Evolutionary conservation across 2,113 vertebrate genomes (phyloP).

Genomic region (Cyanoderma ruficeps): DNA sequence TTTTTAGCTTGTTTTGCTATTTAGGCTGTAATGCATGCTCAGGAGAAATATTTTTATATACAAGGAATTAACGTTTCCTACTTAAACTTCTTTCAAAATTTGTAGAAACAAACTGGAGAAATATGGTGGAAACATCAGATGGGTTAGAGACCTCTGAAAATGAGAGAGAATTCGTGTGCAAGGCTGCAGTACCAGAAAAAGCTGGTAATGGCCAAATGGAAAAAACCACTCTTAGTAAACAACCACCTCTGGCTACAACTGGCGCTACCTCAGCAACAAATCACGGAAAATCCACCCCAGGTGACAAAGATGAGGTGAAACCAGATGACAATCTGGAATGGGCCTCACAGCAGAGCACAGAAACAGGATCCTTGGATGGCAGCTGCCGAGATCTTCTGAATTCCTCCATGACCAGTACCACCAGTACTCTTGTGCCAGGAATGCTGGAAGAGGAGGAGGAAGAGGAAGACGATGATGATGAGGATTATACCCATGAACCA

Average conservation of each 20-base stretch:
- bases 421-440: conserved; percentile 94
- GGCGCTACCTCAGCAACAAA: conserved; percentile 49
- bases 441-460: conserved; percentile 94
- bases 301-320: conserved; percentile 85
- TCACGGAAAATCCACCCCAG: conserved; percentile 56
- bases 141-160: conserved; percentile 84
- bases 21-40: not conserved
- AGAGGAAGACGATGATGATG: conserved; percentile 83
- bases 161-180: conserved; percentile 74
- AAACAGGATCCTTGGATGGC: conserved; percentile 93
- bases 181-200: conserved; percentile 63
- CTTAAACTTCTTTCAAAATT: conserved; percentile 30
- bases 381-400: conserved; percentile 91
- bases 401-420: conserved; percentile 97
- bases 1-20: not conserved
- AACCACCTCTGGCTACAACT: not conserved
- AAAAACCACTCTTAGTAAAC: conserved; percentile 54
- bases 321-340: conserved; percentile 92
- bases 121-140: conserved; percentile 93
- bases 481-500: conserved; percentile 89
- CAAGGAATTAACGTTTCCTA: not conserved
- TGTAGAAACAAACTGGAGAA: conserved; percentile 97
- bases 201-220: conserved; percentile 21
- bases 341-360: conserved; percentile 96
- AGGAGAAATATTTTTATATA: not conserved